Base-by-base conservation (phyloP, 1,140 invertebrate species). In the Cecropterus lyciades region DNA sequence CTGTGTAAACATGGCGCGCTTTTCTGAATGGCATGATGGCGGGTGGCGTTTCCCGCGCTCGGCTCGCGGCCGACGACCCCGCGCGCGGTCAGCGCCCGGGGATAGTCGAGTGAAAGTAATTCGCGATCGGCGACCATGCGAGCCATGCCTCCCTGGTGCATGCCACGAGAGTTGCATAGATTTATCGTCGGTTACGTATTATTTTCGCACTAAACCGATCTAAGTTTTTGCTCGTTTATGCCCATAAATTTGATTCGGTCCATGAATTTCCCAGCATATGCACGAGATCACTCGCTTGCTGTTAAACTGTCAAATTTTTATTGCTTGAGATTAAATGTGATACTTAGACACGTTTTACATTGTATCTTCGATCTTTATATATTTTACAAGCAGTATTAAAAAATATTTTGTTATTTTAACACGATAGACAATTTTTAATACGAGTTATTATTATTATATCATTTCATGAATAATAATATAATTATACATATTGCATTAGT, bases 51-150 rank as follows among this genome's bases (percentile, higher is more conserved):
- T 87, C 82, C 85, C 85, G 85, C 84, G 85, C 87, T 80, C 81
- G 79, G 56, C 56, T 33, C 57, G 71, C 81, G 88, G 81, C 56
- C 85, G 82, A 77, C 84, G 85, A 88, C 87, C 88, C 85, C 79
- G 80, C 79, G 70, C 74, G 78, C 77, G 86, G 88, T 91, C 88
- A 89, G 79, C 87, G 88, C 87, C 88, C 86, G 82, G 85, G 87
- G 85, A 90, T 84, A 87, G 81, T 80, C 73, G 81, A 91, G 89
- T 91, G 89, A 91, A 91, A 91, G 89, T 91, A 91, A 89, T 91
- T 89, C 87, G 87, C 87, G 79, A 91, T 60, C 84, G 79, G 69
- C 87, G 79, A 84, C 80, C 84, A 73, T 72, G 80, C 82, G 74
- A 81, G 71, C 77, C 77, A 83, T 86, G 85, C 82, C 80, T 66